phyloP scores from a whole-genome alignment of 1,140 invertebrate genomes.

The Drosophila cardini region DNA sequence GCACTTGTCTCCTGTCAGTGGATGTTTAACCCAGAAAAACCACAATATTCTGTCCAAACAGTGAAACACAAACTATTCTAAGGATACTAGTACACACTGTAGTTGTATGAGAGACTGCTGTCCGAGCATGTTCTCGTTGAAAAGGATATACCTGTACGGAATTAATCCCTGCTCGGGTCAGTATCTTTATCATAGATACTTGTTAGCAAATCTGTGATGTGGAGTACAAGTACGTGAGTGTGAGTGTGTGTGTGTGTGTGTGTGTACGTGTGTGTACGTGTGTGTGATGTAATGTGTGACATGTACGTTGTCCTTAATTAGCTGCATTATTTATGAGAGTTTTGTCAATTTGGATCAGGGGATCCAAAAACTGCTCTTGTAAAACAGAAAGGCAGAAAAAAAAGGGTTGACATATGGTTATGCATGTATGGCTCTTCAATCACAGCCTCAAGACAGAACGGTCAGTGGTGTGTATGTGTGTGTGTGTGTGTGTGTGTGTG shows the following conservation, averaged over 20 bases:
- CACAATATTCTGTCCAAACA: not conserved
- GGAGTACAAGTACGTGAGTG: too few relatives aligned
- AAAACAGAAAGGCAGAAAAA: slow-evolving; percentile 21
- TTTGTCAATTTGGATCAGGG: not conserved
- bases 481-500: too few relatives aligned
- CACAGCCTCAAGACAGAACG: slow-evolving; percentile 31
- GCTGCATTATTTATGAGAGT: slow-evolving; percentile 74
- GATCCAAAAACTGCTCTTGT: slow-evolving; percentile 6
- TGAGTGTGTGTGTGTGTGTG: not conserved
- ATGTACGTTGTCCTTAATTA: slow-evolving; percentile 64
- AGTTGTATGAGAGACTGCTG: slow-evolving; percentile 12
- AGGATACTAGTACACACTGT: not conserved
- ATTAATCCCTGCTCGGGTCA: not conserved
- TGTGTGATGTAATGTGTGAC: slow-evolving; percentile 45
- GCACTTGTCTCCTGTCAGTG: slow-evolving; percentile 1
- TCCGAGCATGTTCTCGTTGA: slow-evolving; percentile 39
- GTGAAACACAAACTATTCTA: not conserved
- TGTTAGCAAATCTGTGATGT: too few relatives aligned
- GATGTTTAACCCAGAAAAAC: not conserved
- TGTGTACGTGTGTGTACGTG: not conserved
- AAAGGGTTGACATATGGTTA: slow-evolving; percentile 70
- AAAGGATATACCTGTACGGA: slow-evolving; percentile 30
- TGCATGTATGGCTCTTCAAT: slow-evolving; percentile 40
- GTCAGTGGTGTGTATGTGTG: slow-evolving; percentile 39
- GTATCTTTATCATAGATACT: slow-evolving; percentile 10